Evolutionary conservation across 1,140 invertebrate species (phyloP).

Genomic region (Coenobita brevimanus): DNA sequence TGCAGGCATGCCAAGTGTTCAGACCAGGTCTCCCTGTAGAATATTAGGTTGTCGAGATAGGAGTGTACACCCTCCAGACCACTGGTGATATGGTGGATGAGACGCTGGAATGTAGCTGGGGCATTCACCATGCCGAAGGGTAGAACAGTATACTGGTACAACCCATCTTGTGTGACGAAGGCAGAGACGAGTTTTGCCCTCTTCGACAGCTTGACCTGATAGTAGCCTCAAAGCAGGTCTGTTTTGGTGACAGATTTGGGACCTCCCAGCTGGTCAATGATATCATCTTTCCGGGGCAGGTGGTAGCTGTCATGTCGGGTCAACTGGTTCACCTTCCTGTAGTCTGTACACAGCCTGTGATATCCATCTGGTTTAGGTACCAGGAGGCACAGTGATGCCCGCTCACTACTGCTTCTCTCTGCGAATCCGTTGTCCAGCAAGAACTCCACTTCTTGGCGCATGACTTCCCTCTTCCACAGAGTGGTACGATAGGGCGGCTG

Average conservation of each 20-base stretch:
- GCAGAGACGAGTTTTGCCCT: not conserved
- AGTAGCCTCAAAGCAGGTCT: not conserved
- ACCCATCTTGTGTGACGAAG: constrained; percentile 9
- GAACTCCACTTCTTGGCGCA: not conserved
- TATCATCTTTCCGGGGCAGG: not conserved
- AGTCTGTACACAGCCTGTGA: too few species aligned
- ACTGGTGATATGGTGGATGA: too few species aligned
- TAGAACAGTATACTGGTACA: too few species aligned
- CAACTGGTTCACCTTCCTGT: too few species aligned
- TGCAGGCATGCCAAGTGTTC: too few species aligned
- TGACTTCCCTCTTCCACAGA: not conserved
- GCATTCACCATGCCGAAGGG: too few species aligned
- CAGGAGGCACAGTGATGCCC: not conserved
- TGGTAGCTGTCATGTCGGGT: not conserved
- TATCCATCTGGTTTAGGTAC: not conserved
- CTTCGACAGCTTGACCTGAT: not conserved
- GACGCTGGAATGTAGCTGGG: too few species aligned
- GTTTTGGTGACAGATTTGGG: not conserved
- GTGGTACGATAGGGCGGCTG: not conserved
- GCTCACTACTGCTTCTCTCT: not conserved
- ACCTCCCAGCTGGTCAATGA: too few species aligned
- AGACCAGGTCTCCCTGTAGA: too few species aligned
- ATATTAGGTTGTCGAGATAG: too few species aligned
- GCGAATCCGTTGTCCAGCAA: not conserved
- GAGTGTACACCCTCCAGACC: too few species aligned